Base-by-base conservation (phyloP, 2,888 invertebrate species). In the Eudemis profundana region DNA sequence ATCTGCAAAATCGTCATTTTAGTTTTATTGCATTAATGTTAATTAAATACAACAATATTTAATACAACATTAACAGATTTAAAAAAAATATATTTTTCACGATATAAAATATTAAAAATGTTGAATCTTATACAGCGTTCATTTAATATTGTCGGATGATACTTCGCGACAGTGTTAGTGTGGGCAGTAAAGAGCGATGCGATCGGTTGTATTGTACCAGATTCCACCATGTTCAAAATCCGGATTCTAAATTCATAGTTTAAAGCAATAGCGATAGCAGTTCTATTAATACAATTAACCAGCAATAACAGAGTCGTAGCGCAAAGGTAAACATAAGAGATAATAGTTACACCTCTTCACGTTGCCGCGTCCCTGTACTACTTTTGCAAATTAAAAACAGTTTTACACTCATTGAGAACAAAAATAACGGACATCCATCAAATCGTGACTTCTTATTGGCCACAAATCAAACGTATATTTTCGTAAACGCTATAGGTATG, bases 321-420 rank as follows among this genome's bases (percentile, higher is more conserved):
- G 83, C 77, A 76, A 77, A 70, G 67, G 81, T 77, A 85, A 86
- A 87, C 84, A 86, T 56, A 74, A 59, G 67, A 84, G 85, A 86
- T 86, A 86, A 80, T 76, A 70, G 69, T 63, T 65, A 70, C 67
- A 73, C 74, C 70, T 70, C 70, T 74, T 23, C 76, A 78, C 78
- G 78, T 74, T 66, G 66, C 66, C 51, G 17, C 66, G 65, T 64
- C 57, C 64, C 57, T 64, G 64, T 64, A 66, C 65, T 47, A 68
- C 65, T 54, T 66, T 68, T 29, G 51, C 64, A 44, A 68, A 62
- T 60, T 51, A 46, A 57, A 62, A 66, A 63, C 63, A 44, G 40
- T 68, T 65, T 36, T 50, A 57, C 56, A 17, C 56, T 47, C 57
- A 50, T 64, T 69, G 66, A 75, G 57, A 63, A 71, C 67, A 59